Evolutionary conservation across 2,113 vertebrate species (phyloP), one percentile per base, ranked within the genome.

Genomic region (Syngnathoides biaculeatus): DNA sequence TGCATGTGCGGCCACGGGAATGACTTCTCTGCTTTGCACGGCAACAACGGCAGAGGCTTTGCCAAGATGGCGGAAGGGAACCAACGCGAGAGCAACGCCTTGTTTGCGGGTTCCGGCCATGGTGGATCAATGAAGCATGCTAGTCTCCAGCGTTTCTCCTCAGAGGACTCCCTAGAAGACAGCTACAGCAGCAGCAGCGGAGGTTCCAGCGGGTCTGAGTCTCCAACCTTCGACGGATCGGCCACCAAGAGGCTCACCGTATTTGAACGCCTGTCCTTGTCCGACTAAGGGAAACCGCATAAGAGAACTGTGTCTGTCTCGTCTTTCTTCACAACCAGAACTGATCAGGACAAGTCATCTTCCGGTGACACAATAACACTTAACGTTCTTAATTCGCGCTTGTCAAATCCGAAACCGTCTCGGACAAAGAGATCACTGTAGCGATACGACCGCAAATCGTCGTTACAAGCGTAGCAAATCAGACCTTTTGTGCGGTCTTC

Each of bases 161-260:
- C 94, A 0, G 90, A 94, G 59, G 94, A 94, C 77, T 96, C 95
- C 5, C 88, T 96, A 19, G 95, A 96, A 1, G 95, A 95, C 26
- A 93, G 93, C 72, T 94, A 94, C 75, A 94, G 92, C 88, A 95
- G 93, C 85, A 93, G 93, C 88, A 93, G 93, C 26, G 90, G 91
- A 66, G 93, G 93, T 55, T 85, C 93, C 65, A 95, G 95, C 19
- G 94, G 95, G 8, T 92, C 90, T 0, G 94, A 96, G 63, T 96
- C 95, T 0, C 95, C 95, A 0, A 93, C 93, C 0, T 95, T 96
- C 0, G 95, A 96, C 22, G 80, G 64, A 0, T 77, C 88, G 0
- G 72, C 79, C 61, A 72, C 71, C 72, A 81, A 91, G 71, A 89
- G 93, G 26, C 93, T 96, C 66, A 94, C 89, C 17, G 95, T 96